Conservation (phyloP, 2,797 vertebrate species). For the Kryptopterus vitreolus region DNA sequence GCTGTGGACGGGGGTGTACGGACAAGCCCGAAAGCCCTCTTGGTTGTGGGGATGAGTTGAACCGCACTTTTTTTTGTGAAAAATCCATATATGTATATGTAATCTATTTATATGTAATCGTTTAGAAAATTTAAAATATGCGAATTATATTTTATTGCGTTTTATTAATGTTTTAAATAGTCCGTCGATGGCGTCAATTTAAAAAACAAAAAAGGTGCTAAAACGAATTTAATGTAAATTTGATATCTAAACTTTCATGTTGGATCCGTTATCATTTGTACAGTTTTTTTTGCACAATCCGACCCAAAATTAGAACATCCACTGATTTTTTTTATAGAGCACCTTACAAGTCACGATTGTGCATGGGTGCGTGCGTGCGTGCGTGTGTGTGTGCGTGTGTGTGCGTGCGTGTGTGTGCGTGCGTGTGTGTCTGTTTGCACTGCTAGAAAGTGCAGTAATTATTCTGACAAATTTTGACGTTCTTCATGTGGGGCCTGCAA, state of each 20-base stretch:
- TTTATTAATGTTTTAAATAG: neutral
- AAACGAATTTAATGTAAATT: neutral
- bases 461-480: slow-evolving; percentile 55
- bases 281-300: neutral
- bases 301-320: neutral
- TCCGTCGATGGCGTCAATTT: neutral
- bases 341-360: neutral
- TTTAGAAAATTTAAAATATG: neutral
- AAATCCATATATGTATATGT: too few relatives aligned
- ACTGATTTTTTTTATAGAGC: neutral
- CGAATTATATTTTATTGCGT: neutral
- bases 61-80: slow-evolving; percentile 57
- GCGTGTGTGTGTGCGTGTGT: slow-evolving; percentile 5
- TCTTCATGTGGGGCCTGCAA: slow-evolving; percentile 59
- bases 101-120: slow-evolving; percentile 18
- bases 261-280: slow-evolving; percentile 5
- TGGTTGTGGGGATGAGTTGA: slow-evolving; percentile 60
- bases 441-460: slow-evolving; percentile 34
- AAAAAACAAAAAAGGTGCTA: neutral
- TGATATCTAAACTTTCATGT: neutral
- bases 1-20: slow-evolving; percentile 55
- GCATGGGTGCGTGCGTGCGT: neutral
- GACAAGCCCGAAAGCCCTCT: slow-evolving; percentile 66
- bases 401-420: neutral
- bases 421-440: neutral